Evolutionary conservation across 30 jellyfish, hydroid and myxozoan species (phyloP).

Genomic region (Mastigias papua): DNA sequence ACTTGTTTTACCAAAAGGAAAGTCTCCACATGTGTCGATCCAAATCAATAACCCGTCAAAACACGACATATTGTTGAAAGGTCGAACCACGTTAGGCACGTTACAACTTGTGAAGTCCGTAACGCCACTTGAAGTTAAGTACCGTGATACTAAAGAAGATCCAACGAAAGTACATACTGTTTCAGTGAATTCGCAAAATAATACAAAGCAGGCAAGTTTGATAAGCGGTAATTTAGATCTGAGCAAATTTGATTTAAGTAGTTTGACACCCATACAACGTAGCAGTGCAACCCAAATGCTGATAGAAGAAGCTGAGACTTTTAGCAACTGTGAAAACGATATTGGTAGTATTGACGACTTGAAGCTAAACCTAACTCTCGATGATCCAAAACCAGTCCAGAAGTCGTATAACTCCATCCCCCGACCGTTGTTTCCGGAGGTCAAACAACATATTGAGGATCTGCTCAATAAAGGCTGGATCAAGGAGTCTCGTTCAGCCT

Average conservation of each 20-base stretch:
- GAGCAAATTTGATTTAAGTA: slow-evolving; percentile 4
- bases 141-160: background rate
- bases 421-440: slow-evolving; percentile 30
- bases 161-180: background rate
- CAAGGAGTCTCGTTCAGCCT: slow-evolving; percentile 42
- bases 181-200: background rate
- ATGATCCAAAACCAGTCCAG: slow-evolving; percentile 52
- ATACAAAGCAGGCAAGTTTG: background rate
- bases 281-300: slow-evolving; percentile 15
- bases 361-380: background rate
- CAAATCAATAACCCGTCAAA: background rate
- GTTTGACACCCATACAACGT: slow-evolving; percentile 16
- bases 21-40: slow-evolving; percentile 6
- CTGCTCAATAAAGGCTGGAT: slow-evolving; percentile 57
- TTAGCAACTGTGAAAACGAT: slow-evolving; percentile 8
- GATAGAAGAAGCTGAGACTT: slow-evolving; percentile 5
- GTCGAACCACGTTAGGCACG: slow-evolving; percentile 10
- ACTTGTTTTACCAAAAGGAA: slow-evolving; percentile 7
- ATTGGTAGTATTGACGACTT: slow-evolving; percentile 39
- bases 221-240: background rate
- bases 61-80: background rate
- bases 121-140: slow-evolving; percentile 21
- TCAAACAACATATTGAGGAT: slow-evolving; percentile 37
- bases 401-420: slow-evolving; percentile 42
- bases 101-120: slow-evolving; percentile 18